phyloP scores from a whole-genome alignment of 64 coral and sea anemone genomes.

The Stichodactyla mertensii region DNA sequence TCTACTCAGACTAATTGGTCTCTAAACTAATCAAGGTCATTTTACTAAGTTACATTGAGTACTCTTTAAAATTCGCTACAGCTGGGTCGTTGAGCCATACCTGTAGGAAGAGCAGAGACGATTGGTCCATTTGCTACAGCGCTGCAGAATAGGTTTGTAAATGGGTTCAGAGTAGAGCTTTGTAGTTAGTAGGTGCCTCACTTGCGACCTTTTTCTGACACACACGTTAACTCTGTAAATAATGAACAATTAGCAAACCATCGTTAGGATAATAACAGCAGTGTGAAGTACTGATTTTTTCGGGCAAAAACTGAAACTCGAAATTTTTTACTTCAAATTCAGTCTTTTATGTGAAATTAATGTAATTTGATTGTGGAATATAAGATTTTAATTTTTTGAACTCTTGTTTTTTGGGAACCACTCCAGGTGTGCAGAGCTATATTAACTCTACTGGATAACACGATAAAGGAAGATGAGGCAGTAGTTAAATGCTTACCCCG shows the following conservation, averaged over 20 bases:
- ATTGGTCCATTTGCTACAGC: neutral
- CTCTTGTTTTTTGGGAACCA: too few species aligned
- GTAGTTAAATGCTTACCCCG: neutral
- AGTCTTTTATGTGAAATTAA: neutral
- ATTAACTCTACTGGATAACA: neutral
- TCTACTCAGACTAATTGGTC: neutral
- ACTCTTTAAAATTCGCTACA: neutral
- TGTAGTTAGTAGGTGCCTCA: too few species aligned
- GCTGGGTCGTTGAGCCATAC: neutral
- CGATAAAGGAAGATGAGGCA: neutral
- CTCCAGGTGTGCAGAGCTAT: neutral
- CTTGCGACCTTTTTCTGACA: constrained; percentile 3
- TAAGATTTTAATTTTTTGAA: neutral
- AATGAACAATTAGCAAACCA: neutral
- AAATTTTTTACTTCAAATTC: neutral
- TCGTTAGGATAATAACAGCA: neutral
- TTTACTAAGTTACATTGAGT: neutral
- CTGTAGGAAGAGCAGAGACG: neutral
- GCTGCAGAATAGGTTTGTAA: neutral
- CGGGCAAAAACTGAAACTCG: neutral
- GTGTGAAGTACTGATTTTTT: neutral
- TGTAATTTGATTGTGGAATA: neutral
- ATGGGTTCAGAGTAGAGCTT: neutral
- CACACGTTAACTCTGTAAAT: constrained; percentile 10
- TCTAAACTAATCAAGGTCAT: neutral